Percentiles rank a stretch among this genome's conserved stretches.
phyloP scores from a whole-genome alignment of 2,797 vertebrate genomes.

The Xiphorhynchus erythropygius region DNA sequence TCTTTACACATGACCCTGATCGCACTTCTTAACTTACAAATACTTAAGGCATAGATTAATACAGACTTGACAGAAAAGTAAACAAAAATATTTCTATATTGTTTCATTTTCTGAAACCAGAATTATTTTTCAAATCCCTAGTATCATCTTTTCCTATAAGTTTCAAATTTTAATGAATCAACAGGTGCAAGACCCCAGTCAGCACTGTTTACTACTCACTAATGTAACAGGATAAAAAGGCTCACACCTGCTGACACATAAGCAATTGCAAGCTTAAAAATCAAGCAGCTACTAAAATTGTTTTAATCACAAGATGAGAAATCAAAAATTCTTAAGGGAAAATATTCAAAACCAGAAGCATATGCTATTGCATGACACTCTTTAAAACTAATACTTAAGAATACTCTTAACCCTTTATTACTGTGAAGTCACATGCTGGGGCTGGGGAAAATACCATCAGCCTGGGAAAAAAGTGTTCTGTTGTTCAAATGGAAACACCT shows the following conservation, averaged over 20 bases:
- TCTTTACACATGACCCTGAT: not conserved
- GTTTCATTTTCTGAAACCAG: not conserved
- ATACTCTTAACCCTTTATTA: not conserved
- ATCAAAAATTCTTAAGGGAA: not conserved
- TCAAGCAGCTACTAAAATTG: not conserved
- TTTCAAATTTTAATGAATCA: not conserved
- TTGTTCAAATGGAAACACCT: not conserved
- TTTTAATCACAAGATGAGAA: not conserved
- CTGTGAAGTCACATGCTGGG: not conserved
- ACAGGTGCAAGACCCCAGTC: not conserved
- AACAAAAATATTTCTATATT: not conserved
- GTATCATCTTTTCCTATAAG: not conserved
- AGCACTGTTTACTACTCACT: not conserved
- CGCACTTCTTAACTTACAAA: not conserved
- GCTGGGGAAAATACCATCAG: not conserved
- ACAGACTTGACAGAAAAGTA: not conserved
- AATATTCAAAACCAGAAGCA: not conserved
- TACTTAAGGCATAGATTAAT: not conserved
- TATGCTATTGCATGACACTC: not conserved
- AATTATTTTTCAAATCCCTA: not conserved
- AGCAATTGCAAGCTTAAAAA: not conserved
- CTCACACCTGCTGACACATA: not conserved
- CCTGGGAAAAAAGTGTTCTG: not conserved
- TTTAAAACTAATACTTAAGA: not conserved
- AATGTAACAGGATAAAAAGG: not conserved